These are phyloP conservation scores for Pelobates cultripes DNA, from an alignment of 2,797 vertebrate species.

Conservation along the genomic window DNA sequence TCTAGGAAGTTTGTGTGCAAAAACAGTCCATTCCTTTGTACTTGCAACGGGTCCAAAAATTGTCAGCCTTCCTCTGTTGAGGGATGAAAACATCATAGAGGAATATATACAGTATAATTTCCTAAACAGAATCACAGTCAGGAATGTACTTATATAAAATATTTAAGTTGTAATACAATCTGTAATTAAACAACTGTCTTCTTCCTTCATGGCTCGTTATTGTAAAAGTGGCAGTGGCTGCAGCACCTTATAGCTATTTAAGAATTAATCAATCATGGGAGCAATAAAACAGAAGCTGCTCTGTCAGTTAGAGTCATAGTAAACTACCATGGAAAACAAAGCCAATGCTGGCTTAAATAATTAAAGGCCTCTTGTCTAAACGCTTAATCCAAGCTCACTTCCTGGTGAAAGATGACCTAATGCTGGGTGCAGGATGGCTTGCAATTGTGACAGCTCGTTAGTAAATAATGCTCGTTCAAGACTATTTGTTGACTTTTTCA, in stretches of 20 bases:
- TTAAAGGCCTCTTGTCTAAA: slow-evolving; percentile 61
- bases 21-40: too few relatives aligned
- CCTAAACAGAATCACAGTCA: slow-evolving; percentile 15
- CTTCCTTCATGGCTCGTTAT: neutral
- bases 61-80: too few relatives aligned
- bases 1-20: too few relatives aligned
- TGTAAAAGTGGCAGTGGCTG: slow-evolving; percentile 22
- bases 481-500: neutral
- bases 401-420: slow-evolving; percentile 57
- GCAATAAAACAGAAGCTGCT: slow-evolving; percentile 30
- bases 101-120: neutral
- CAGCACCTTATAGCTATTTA: slow-evolving; percentile 38
- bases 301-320: slow-evolving; percentile 38
- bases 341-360: slow-evolving; percentile 71
- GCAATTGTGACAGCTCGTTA: slow-evolving; percentile 39
- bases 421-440: slow-evolving; percentile 18
- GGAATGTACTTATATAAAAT: neutral
- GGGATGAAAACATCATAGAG: too few relatives aligned
- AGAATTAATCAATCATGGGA: slow-evolving; percentile 48
- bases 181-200: slow-evolving; percentile 7
- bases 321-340: slow-evolving; percentile 63
- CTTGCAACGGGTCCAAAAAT: too few relatives aligned
- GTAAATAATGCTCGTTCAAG: neutral
- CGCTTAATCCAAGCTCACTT: slow-evolving; percentile 42
- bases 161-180: slow-evolving; percentile 21